Evolutionary conservation across 2,888 invertebrate species (phyloP), one percentile per base, ranked within the genome.

Genomic region (Drosophila flavopinicola): DNA sequence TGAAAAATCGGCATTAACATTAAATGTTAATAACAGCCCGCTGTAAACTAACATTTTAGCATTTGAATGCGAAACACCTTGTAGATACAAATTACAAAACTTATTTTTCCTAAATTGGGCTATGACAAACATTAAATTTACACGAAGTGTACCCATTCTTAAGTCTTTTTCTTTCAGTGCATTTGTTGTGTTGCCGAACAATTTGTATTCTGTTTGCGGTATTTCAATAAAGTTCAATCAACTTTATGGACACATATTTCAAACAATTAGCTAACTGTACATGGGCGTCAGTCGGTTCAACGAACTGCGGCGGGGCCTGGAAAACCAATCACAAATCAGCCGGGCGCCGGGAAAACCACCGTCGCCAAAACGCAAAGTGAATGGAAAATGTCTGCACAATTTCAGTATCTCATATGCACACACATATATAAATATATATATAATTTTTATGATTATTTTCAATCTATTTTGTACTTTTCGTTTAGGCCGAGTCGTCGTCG

Each of bases 361-460:
- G 66, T 66, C 70, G 54, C 71, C 70, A 66, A 69, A 77, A 85
- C 77, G 78, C 80, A 79, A 83, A 85, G 83, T 83, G 83, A 83
- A 85, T 84, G 86, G 83, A 75, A 85, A 84, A 85, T 84, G 78
- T 76, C 76, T 84, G 56, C 58, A 64, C 60, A 71, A 58, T 66
- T 63, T 59, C 45, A 60, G 70, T 73, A 60, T 47, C 38, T 52
- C 33, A 37, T 37, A 37, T 32, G 7, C 15, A 27, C 48, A 24
- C 27, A 24, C 27, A 37, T 20, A 11, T n/a, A 37, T 30, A 38
- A 1, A n/a, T 56, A 9, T 41, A 39, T 54, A 42, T 49, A 39
- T 54, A 42, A 45, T 49, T 20, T 54, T 42, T 59, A 54, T 59
- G 57, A 80, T 59, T 77, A 63, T 73, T 69, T 54, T 49, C 20